Evolutionary conservation across 1,140 invertebrate species (phyloP).

Genomic region (Pemphigus obesinymphae): DNA sequence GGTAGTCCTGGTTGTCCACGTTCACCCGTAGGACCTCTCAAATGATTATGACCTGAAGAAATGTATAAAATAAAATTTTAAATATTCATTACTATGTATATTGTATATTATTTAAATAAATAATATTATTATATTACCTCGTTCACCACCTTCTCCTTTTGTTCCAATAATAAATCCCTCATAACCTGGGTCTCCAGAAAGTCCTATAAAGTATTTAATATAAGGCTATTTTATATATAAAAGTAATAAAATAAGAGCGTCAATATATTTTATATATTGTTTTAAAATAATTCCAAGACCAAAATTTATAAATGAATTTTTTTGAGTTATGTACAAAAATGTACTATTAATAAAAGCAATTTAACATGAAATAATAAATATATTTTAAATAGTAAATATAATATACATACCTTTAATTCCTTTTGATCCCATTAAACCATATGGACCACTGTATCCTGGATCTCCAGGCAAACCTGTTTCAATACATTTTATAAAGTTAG

Average conservation of each 20-base stretch:
- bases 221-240: no score
- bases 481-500: no score
- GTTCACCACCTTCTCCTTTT: slow-evolving; percentile 31
- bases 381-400: background rate
- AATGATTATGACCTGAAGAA: background rate
- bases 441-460: slow-evolving; percentile 50
- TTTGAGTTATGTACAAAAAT: no score
- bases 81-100: no score
- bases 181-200: slow-evolving; percentile 53
- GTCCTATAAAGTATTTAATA: slow-evolving; percentile 66
- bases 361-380: no score
- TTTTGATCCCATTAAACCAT: slow-evolving; percentile 52
- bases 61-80: background rate
- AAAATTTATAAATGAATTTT: background rate
- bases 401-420: slow-evolving; percentile 44
- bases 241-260: background rate
- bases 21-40: slow-evolving; percentile 53
- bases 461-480: slow-evolving; percentile 44
- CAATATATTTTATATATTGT: background rate
- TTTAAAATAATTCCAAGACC: background rate
- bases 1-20: slow-evolving; percentile 40
- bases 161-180: slow-evolving; percentile 49
- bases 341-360: no score
- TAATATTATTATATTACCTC: background rate
- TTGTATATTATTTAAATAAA: no score